These are phyloP conservation scores for Oceanites oceanicus DNA, from an alignment of 2,113 vertebrate genomes.

Conservation along the genomic window DNA sequence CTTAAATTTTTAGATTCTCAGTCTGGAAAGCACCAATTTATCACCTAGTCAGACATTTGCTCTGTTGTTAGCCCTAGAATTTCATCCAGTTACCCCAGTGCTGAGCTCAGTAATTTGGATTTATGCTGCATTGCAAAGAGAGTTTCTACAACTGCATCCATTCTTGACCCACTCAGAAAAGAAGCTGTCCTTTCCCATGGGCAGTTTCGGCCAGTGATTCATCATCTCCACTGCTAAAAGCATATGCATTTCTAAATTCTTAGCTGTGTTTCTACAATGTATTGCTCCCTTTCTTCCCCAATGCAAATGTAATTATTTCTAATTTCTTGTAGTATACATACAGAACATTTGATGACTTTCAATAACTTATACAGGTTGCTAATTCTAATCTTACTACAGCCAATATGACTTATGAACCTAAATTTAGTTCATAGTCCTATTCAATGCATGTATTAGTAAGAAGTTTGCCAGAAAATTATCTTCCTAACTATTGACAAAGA, in stretches of 20 bases:
- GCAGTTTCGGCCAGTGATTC: not conserved
- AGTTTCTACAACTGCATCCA: not conserved
- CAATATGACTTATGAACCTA: not conserved
- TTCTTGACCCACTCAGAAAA: not conserved
- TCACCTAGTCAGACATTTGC: not conserved
- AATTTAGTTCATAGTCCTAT: not conserved
- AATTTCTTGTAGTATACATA: not conserved
- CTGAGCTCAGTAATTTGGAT: not conserved
- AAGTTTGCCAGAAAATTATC: not conserved
- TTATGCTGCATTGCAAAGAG: not conserved
- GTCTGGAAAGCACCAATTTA: not conserved
- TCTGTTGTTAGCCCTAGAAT: not conserved
- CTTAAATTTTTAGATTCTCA: not conserved
- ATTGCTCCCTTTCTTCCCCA: not conserved
- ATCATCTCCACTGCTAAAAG: not conserved
- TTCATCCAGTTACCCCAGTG: not conserved
- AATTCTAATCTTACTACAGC: not conserved
- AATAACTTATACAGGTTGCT: not conserved
- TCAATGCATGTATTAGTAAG: not conserved
- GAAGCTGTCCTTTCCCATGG: not conserved
- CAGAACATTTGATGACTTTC: not conserved
- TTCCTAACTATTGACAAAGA: not conserved
- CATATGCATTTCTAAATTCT: not conserved
- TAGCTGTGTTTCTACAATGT: not conserved
- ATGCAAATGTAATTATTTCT: not conserved